A percentile compares a stretch with the other conserved stretches of the same genome.
Evolutionary conservation across 2,797 vertebrate genomes (phyloP).

Genomic region (Aplochiton taeniatus): DNA sequence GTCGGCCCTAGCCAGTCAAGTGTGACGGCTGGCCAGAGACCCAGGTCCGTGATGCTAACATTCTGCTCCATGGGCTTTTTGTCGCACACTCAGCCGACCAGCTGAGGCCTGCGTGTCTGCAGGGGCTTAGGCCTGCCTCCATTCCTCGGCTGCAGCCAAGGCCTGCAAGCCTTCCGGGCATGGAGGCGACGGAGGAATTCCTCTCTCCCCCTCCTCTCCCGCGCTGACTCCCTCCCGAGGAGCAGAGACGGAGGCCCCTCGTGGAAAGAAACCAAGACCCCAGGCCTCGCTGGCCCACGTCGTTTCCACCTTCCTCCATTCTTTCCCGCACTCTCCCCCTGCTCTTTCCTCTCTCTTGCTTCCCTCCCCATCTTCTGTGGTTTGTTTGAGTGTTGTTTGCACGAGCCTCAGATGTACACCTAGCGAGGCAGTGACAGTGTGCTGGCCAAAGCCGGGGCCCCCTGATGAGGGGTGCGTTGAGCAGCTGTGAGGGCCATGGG

Average conservation of each 20-base stretch:
- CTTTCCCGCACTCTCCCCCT: no score
- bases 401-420: no score
- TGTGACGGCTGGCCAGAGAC: no score
- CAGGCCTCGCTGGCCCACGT: constrained; percentile 39
- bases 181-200: constrained; percentile 61
- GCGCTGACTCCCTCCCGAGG: constrained; percentile 55
- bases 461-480: constrained; percentile 66
- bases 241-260: constrained; percentile 59
- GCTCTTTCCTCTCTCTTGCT: not conserved
- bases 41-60: constrained; percentile 28
- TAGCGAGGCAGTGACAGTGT: no score
- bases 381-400: constrained; percentile 68
- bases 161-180: constrained; percentile 63
- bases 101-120: constrained; percentile 59
- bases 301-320: no score
- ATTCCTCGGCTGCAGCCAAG: constrained; percentile 61
- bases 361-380: constrained; percentile 27
- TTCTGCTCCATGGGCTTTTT: no score
- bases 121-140: constrained; percentile 60
- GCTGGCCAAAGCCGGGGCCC: constrained; percentile 39
- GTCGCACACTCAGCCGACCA: constrained; percentile 35
- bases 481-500: constrained; percentile 68
- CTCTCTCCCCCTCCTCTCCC: constrained; percentile 44
- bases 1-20: no score
- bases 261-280: constrained; percentile 66